Base-by-base conservation (phyloP, 2,113 vertebrate genomes). In the Rhagologus leucostigma region DNA sequence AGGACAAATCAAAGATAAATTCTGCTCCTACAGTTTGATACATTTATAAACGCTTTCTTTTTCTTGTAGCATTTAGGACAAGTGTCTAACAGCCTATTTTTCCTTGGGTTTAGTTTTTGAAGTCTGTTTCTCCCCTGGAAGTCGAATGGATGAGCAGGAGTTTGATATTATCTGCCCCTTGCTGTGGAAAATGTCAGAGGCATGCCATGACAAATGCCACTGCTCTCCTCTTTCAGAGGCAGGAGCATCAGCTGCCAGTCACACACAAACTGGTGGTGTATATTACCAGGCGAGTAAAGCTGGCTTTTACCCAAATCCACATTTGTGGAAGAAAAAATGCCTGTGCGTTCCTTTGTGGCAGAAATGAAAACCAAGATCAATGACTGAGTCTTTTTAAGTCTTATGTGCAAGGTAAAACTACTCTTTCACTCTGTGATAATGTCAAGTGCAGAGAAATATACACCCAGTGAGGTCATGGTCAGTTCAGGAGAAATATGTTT, bases 301-400 rank as follows among this genome's bases (percentile, higher is more conserved):
- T 95, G 96, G 95, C 94, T 95, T 84, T 92, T 89, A 50, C 90
- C 93, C 94, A 96, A 81, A 96, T 89, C 95, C 44, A 0, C 88
- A 79, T 87, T 94, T 87, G 76, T 68, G 90, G 87, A 93, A 94
- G 85, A 93, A 96, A 95, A 96, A 97, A 95, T 78, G 73, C 80
- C 83, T 27, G 44, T 59, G 86, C 53, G 11, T 90, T 93, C 90
- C 77, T 94, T 60, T 90, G 95, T 91, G 96, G 90, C 96, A 97
- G 95, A 94, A 97, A 96, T 62, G 88, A 97, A 96, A 96, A 94
- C 96, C 90, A 82, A 97, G 96, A 96, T 97, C 96, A 94, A 96
- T 95, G 96, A 65, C 88, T 93, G 87, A 80, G 68, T 97, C 92
- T 93, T 93, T 92, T 87, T 90, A 93, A 94, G 95, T 79, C 92